Evolutionary conservation across 2,113 vertebrate genomes (phyloP), one percentile per base, ranked within the genome.

Genomic region (Mus pahari): DNA sequence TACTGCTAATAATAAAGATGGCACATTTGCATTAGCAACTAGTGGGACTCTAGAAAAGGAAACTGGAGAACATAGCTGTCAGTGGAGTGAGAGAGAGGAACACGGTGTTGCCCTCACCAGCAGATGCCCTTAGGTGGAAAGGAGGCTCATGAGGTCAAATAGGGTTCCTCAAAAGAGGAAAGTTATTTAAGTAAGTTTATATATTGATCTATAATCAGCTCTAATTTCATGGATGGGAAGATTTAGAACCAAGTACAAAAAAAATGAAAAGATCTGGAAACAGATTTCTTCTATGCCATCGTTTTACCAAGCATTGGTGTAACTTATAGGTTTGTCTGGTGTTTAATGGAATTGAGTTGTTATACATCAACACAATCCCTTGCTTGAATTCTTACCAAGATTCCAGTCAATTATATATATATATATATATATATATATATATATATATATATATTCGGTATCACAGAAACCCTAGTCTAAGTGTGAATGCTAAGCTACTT

Each of bases 1-100:
- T 90, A 58, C 90, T 94, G 79, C 94, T 96, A 92, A 93, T 96
- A 93, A 93, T 62, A 78, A 66, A 89, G 60, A 93, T 92, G 86
- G 77, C 66, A 92, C 92, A 13, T 92, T 74, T 83, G 26, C 79
- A 70, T 78, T 58, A 89, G 86, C 88, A 92, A 89, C 75, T 78
- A 94, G 93, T 60, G 90, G 81, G 70, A 58, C 90, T 95, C 16
- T 50, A 94, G 96, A 68, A 96, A 96, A 64, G 36, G 11, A n/a
- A 95, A 58, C 5, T 10, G 17, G 45, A 60, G n/a, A 75, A 77
- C 19, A 24, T 3, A 90, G 74, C 58, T 26, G 33, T 78, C 66
- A 66, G 89, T 58, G 24, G 28, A 14, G 5, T 86, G 22, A 71
- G 50, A 88, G 64, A 84, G 45, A 78, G 50, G 31, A 79, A 45